Conservation (phyloP, 1,140 invertebrate genomes). For the Pteromalus puparum region DNA sequence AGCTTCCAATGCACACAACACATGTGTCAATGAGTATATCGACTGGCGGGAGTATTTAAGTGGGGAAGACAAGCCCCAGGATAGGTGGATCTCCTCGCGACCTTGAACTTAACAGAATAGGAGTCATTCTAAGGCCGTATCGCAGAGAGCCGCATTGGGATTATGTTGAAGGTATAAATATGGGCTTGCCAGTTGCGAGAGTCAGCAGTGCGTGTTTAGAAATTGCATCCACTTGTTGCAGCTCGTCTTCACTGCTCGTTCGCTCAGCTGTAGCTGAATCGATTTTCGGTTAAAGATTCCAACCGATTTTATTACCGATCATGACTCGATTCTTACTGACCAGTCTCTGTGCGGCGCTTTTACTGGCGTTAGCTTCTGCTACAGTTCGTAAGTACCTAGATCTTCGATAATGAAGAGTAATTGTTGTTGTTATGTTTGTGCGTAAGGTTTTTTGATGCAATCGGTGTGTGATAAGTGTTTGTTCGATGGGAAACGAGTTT, state of each 20-base stretch:
- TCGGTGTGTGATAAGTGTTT: too few species aligned
- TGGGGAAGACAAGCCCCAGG: background rate
- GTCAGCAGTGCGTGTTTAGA: background rate
- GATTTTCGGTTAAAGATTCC: slow-evolving; percentile 54
- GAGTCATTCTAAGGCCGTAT: slow-evolving; percentile 59
- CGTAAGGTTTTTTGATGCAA: too few species aligned
- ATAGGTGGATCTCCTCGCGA: slow-evolving; percentile 43
- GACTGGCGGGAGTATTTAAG: background rate
- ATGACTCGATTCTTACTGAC: slow-evolving; percentile 47
- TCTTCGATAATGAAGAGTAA: too few species aligned
- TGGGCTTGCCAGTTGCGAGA: slow-evolving; percentile 44
- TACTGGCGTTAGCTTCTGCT: slow-evolving; percentile 50
- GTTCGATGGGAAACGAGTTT: too few species aligned
- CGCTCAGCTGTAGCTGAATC: slow-evolving; percentile 19
- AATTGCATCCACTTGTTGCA: background rate
- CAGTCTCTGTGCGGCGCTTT: slow-evolving; percentile 15
- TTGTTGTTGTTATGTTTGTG: too few species aligned
- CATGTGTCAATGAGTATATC: background rate
- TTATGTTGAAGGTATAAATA: slow-evolving; percentile 64
- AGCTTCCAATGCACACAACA: too few species aligned
- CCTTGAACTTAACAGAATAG: slow-evolving; percentile 65
- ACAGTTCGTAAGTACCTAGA: slow-evolving; percentile 64
- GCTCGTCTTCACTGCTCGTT: background rate
- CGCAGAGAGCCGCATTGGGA: slow-evolving; percentile 45
- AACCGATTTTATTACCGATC: slow-evolving; percentile 3